A percentile compares a stretch with the other conserved stretches of the same genome.
Evolutionary conservation across 1,140 invertebrate species (phyloP).

Genomic region (Caenorhabditis latens): DNA sequence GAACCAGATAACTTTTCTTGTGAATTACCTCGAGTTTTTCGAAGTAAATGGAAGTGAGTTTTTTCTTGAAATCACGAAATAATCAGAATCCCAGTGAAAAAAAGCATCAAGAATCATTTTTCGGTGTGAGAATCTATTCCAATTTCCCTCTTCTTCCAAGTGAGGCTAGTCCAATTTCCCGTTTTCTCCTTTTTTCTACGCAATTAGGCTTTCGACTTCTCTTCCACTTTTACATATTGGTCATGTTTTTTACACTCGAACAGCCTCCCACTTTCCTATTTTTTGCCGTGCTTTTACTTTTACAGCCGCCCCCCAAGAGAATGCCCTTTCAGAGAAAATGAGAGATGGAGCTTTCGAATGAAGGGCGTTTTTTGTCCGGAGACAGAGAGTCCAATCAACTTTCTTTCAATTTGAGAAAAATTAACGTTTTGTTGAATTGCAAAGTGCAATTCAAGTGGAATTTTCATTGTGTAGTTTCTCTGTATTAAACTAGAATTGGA

Average conservation of each 20-base stretch:
- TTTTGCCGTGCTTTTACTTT: conserved; percentile 9
- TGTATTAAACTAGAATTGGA: background rate
- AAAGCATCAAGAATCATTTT: conserved; percentile 8
- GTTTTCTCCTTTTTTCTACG: conserved; percentile 6
- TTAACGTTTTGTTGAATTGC: conserved; percentile 15
- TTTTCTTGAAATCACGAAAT: too few relatives aligned
- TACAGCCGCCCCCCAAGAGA: conserved; percentile 3
- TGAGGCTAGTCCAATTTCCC: background rate
- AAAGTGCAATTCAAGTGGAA: background rate
- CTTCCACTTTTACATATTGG: conserved; percentile 16
- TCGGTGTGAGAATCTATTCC: background rate
- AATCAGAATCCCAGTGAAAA: background rate
- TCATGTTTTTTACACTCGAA: conserved; percentile 49
- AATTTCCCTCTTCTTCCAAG: background rate
- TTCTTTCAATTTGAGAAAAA: background rate
- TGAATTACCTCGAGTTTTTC: too few relatives aligned
- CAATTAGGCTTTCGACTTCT: background rate
- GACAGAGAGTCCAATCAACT: conserved; percentile 14
- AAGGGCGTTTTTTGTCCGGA: too few relatives aligned
- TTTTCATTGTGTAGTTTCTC: background rate
- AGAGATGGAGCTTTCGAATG: background rate
- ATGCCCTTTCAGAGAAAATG: background rate
- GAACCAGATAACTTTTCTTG: too few relatives aligned
- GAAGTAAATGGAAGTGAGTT: too few relatives aligned
- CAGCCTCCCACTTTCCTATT: conserved; percentile 9